Percentiles rank a stretch among this genome's conserved stretches.
Evolutionary conservation across 2,113 vertebrate genomes (phyloP).

Genomic region (Ursus arctos): DNA sequence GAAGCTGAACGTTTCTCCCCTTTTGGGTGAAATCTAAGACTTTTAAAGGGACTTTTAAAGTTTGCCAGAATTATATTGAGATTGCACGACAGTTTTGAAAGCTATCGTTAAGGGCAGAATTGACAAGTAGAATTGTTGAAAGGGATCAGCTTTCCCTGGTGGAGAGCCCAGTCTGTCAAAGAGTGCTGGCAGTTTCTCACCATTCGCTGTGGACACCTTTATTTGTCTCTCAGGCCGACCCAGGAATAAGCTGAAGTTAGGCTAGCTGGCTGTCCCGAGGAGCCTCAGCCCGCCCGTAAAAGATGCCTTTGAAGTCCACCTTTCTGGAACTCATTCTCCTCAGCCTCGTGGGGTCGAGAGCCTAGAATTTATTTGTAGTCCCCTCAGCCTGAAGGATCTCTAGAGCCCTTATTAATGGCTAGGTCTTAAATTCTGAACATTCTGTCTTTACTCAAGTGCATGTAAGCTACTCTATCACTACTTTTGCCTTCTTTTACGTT

Average conservation of each 20-base stretch:
- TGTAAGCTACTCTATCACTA: not conserved
- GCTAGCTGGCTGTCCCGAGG: not conserved
- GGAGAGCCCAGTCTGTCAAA: not conserved
- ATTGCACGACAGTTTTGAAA: not conserved
- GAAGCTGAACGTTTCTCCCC: not conserved
- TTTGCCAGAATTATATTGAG: not conserved
- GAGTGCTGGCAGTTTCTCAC: not conserved
- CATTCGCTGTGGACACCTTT: not conserved
- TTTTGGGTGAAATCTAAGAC: not conserved
- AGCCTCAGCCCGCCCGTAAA: not conserved
- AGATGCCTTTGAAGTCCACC: not conserved
- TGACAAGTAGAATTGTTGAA: not conserved
- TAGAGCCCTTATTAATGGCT: not conserved
- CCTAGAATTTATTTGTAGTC: not conserved
- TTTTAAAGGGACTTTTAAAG: not conserved
- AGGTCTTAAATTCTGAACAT: not conserved
- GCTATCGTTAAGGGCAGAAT: not conserved
- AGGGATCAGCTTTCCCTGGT: not conserved
- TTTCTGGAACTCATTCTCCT: not conserved
- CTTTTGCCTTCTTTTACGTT: not conserved
- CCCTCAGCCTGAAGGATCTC: not conserved
- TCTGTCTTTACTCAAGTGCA: not conserved
- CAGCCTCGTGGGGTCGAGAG: fast-evolving
- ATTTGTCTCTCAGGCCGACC: not conserved
- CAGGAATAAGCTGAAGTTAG: not conserved